A percentile compares a stretch with the other conserved stretches of the same genome.
phyloP scores from a whole-genome alignment of 2,888 invertebrate species.

The Gerris lacustris region DNA sequence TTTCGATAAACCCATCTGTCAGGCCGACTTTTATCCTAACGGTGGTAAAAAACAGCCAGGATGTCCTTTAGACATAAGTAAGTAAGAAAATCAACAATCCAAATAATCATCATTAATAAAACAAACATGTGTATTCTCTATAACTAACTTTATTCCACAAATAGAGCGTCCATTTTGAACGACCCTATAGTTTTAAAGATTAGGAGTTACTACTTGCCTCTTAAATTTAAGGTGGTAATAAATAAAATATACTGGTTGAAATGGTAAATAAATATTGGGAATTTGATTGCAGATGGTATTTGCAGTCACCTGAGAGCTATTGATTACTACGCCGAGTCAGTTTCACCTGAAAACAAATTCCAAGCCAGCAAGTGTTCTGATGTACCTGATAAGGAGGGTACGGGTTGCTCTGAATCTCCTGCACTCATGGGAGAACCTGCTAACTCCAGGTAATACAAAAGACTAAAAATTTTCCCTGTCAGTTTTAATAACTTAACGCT shows the following conservation, averaged over 20 bases:
- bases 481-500: background rate
- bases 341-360: conserved; percentile 18
- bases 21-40: conserved; percentile 27
- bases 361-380: conserved; percentile 14
- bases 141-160: no score
- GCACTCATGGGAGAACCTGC: conserved; percentile 23
- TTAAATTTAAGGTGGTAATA: no score
- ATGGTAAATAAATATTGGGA: no score
- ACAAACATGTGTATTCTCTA: no score
- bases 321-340: conserved; percentile 24
- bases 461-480: background rate
- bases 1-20: conserved; percentile 22
- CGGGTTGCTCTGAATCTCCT: conserved; percentile 11
- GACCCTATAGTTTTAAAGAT: no score
- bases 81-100: no score
- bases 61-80: conserved; percentile 14
- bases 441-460: background rate
- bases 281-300: conserved; percentile 15
- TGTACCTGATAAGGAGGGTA: conserved; percentile 4
- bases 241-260: no score
- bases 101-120: no score
- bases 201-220: no score
- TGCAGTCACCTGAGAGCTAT: conserved; percentile 26
- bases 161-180: no score
- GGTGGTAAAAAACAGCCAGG: conserved; percentile 27